These are phyloP conservation scores for Drosophila sucinea DNA, from an alignment of 1,140 invertebrate genomes.

Conservation along the genomic window DNA sequence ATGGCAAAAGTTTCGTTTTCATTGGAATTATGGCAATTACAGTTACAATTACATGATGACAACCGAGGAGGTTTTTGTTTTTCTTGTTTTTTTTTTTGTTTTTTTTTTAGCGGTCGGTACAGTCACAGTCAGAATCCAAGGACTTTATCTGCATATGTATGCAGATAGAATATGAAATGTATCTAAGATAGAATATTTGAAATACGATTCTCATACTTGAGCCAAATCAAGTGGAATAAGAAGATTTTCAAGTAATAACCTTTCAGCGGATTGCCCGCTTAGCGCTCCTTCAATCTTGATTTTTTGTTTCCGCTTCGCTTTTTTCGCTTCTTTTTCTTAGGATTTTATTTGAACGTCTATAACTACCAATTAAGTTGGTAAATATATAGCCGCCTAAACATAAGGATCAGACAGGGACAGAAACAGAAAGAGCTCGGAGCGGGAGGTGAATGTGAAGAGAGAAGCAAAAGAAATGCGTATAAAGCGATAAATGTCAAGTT, in stretches of 20 bases:
- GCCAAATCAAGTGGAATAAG: slow-evolving; percentile 4
- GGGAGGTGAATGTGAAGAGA: slow-evolving; percentile 7
- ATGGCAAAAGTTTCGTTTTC: no score
- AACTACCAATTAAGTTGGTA: slow-evolving; percentile 78
- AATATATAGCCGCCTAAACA: slow-evolving; percentile 66
- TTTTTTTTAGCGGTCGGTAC: no score
- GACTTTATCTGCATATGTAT: neutral
- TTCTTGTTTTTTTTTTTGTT: no score
- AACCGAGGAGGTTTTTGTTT: no score
- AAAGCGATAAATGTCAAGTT: slow-evolving; percentile 79
- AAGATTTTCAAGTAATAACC: slow-evolving; percentile 5
- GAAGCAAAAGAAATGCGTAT: slow-evolving; percentile 51
- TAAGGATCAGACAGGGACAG: slow-evolving; percentile 28
- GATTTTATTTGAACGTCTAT: slow-evolving; percentile 59
- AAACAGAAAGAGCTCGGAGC: neutral
- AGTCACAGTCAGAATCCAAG: neutral
- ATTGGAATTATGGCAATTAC: neutral
- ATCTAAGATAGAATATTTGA: neutral
- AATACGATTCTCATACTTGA: neutral
- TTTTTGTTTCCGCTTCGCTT: neutral
- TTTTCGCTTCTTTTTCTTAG: slow-evolving; percentile 28
- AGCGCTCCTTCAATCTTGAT: slow-evolving; percentile 15
- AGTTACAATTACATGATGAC: neutral
- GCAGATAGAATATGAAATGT: neutral
- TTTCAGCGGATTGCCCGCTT: neutral